Conservation (phyloP, 2,113 vertebrate species). For the Malurus alboscapulatus region DNA sequence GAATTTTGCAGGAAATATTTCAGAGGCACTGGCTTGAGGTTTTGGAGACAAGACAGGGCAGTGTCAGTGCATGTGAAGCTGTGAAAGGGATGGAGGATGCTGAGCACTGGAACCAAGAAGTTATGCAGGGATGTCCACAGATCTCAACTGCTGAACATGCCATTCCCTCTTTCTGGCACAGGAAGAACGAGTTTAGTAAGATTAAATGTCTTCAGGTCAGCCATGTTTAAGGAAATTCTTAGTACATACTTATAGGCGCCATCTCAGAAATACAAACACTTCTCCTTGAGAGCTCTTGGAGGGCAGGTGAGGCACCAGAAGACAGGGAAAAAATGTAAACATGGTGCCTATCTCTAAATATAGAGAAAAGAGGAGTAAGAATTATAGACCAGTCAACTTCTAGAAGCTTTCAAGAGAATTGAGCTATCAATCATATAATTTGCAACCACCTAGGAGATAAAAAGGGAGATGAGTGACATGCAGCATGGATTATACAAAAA, state of each 20-base stretch:
- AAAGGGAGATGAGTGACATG: constrained; percentile 33
- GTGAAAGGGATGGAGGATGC: not conserved
- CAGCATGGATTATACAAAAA: not conserved
- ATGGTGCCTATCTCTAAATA: not conserved
- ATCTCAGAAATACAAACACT: constrained; percentile 1
- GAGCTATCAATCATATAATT: constrained; percentile 32
- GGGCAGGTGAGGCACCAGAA: constrained; percentile 41
- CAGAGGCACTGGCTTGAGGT: not conserved
- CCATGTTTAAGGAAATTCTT: not conserved
- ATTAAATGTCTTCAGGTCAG: not conserved
- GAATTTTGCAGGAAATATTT: not conserved
- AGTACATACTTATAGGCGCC: not conserved
- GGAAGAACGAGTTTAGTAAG: not conserved
- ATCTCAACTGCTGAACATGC: not conserved
- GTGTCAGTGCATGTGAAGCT: not conserved
- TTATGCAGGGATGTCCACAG: not conserved
- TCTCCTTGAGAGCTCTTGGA: constrained; percentile 30
- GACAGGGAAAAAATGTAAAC: not conserved
- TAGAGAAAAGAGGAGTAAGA: constrained; percentile 15
- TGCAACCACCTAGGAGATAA: constrained; percentile 27
- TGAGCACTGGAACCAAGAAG: not conserved
- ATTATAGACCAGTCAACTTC: constrained; percentile 35
- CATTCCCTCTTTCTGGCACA: not conserved
- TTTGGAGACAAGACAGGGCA: not conserved
- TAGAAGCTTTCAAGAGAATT: constrained; percentile 16